These are phyloP conservation scores for Mythimna lalbum DNA, from an alignment of 2,888 invertebrate genomes.

Conservation along the genomic window DNA sequence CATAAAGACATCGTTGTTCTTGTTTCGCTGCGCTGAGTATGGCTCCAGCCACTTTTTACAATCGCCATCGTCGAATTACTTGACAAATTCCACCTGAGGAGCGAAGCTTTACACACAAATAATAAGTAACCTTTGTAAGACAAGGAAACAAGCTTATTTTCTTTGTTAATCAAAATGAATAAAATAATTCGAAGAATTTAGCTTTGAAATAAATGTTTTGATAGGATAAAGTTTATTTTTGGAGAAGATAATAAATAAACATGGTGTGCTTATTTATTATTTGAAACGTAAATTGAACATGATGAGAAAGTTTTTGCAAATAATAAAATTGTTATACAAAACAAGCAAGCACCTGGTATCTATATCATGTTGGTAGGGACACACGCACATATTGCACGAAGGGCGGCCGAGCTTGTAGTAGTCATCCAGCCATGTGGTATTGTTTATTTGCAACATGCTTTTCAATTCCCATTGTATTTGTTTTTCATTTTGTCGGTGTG, in stretches of 20 bases:
- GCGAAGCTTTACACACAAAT: conserved; percentile 15
- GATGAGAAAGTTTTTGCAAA: neutral
- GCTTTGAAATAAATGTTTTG: conserved; percentile 22
- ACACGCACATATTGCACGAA: conserved; percentile 25
- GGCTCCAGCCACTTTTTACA: conserved; percentile 71
- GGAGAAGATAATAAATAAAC: conserved; percentile 11
- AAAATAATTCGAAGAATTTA: conserved; percentile 19
- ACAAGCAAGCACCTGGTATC: neutral
- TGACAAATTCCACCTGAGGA: conserved; percentile 61
- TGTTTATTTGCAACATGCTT: conserved; percentile 65
- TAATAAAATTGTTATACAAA: neutral
- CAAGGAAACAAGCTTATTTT: conserved; percentile 31
- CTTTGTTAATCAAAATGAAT: conserved; percentile 35
- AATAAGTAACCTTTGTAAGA: conserved; percentile 26
- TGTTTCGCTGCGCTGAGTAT: conserved; percentile 76
- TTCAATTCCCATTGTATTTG: conserved; percentile 65
- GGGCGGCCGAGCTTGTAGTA: conserved; percentile 37
- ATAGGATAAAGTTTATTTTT: conserved; percentile 9
- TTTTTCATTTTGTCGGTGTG: conserved; percentile 61
- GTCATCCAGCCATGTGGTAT: conserved; percentile 38
- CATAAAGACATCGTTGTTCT: conserved; percentile 89
- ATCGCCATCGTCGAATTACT: conserved; percentile 72
- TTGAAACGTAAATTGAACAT: conserved; percentile 6
- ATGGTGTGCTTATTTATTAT: conserved; percentile 11
- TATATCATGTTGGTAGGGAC: neutral